phyloP scores from a whole-genome alignment of 2,797 vertebrate genomes.

The Nyctibius grandis region DNA sequence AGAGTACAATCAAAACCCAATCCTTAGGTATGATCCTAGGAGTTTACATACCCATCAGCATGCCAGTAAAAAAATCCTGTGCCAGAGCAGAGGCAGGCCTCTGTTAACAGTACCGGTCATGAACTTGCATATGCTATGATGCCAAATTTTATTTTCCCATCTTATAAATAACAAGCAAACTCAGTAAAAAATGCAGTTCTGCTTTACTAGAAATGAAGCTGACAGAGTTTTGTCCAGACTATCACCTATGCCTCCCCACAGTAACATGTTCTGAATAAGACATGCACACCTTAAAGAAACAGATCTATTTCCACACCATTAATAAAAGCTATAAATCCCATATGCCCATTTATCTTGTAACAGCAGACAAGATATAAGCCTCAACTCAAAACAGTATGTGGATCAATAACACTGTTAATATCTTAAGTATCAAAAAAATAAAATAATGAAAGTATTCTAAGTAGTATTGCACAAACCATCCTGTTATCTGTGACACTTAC shows the following conservation, averaged over 20 bases:
- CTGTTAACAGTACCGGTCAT: neutral
- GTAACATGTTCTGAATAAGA: neutral
- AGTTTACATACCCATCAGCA: neutral
- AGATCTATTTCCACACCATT: neutral
- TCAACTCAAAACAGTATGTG: neutral
- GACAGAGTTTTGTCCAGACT: neutral
- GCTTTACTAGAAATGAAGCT: neutral
- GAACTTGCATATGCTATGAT: accelerated
- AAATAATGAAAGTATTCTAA: neutral
- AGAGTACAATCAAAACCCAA: neutral
- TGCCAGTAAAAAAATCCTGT: neutral
- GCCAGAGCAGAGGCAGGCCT: neutral
- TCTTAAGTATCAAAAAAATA: neutral
- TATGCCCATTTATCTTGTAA: neutral
- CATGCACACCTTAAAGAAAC: neutral
- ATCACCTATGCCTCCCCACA: accelerated
- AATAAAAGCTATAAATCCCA: neutral
- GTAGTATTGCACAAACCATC: neutral
- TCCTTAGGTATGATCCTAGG: neutral
- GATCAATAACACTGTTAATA: neutral
- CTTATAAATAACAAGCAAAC: neutral
- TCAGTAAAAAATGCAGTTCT: neutral
- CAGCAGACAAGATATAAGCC: neutral
- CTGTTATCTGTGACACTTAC: neutral
- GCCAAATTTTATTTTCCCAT: neutral